Evolutionary conservation across 2,888 invertebrate species (phyloP).

Genomic region (Cantharis lateralis): DNA sequence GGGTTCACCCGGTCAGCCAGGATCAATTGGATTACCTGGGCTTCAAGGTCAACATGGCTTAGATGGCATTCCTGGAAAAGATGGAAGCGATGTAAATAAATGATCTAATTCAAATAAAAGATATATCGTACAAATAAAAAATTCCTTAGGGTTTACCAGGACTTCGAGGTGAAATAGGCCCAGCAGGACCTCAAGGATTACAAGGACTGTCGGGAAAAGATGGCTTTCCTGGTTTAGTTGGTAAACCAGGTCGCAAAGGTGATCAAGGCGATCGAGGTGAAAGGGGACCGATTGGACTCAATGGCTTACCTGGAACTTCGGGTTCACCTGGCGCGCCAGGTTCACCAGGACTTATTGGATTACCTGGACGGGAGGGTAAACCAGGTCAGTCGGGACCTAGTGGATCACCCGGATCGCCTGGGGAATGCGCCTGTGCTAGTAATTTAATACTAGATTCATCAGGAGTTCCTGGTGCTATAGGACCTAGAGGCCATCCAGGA

Average conservation of each 20-base stretch:
- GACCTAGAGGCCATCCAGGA: constrained; percentile 63
- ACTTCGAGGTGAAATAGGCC: constrained; percentile 26
- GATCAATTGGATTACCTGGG: constrained; percentile 59
- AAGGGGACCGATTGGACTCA: constrained; percentile 55
- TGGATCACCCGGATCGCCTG: constrained; percentile 57
- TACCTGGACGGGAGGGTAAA: constrained; percentile 44
- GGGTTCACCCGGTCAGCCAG: constrained; percentile 58
- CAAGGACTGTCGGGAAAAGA: constrained; percentile 50
- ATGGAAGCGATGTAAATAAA: constrained; percentile 51
- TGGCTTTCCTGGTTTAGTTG: constrained; percentile 53
- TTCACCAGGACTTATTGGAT: constrained; percentile 47
- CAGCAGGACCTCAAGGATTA: constrained; percentile 37
- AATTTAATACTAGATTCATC: constrained; percentile 40
- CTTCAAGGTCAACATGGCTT: constrained; percentile 54
- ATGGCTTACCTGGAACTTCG: constrained; percentile 56
- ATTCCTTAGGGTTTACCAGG: constrained; percentile 40
- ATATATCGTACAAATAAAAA: too few relatives aligned
- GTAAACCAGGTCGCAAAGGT: constrained; percentile 55
- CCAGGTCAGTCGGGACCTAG: constrained; percentile 50
- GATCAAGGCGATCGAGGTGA: constrained; percentile 55
- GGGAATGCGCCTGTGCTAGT: constrained; percentile 43
- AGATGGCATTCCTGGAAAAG: constrained; percentile 55
- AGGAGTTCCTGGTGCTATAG: constrained; percentile 55
- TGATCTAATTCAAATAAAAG: background rate
- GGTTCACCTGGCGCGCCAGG: constrained; percentile 58